Base-by-base conservation (phyloP, 2,888 invertebrate genomes). In the Elmis aenea region DNA sequence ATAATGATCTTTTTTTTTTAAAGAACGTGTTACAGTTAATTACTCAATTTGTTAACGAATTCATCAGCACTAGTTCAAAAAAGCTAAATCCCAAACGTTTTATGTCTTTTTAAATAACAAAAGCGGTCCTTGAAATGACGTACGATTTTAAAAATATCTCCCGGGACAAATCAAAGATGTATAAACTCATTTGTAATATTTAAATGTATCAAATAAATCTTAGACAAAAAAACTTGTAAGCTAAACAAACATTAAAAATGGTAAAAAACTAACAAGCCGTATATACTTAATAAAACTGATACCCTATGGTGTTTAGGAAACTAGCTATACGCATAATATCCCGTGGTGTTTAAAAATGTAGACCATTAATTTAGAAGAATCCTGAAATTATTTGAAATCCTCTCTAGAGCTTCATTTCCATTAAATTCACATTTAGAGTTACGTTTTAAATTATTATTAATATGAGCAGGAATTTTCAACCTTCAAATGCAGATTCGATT, bases 381-480 rank as follows among this genome's bases (percentile, higher is more conserved):
- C 38, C 28, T 38, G 33, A 42, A 42, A 42, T 42, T 42, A 42
- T 42, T 35, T 37, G 35, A 29, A 31, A 33, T 42, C 42, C 34
- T 31, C 32, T 34, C 33, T 28, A 36, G 32, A 33, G 40, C 41
- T 46, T 46, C 38, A 48, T 48, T 48, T 48, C 42, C 48, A 48
- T 48, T 45, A 48, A 45, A 48, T 44, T 45, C 43, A 45, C 38
- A 48, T 48, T 48, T 45, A 45, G 33, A 47, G 23, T 35, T 39
- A 45, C 38, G 35, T 45, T 47, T 33, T 32, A 36, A 38, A 34
- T 43, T 39, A 38, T 42, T 43, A 46, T 43, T 39, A 41, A 42
- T 42, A 33, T 40, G 35, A 32, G 27, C 32, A 35, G 35, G 37
- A 31, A 40, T 40, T 40, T 40, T 33, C 28, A 29, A 30, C n/a